A percentile compares a stretch with the other conserved stretches of the same genome.
phyloP scores from a whole-genome alignment of 2,888 invertebrate species.

The Apoderus coryli region DNA sequence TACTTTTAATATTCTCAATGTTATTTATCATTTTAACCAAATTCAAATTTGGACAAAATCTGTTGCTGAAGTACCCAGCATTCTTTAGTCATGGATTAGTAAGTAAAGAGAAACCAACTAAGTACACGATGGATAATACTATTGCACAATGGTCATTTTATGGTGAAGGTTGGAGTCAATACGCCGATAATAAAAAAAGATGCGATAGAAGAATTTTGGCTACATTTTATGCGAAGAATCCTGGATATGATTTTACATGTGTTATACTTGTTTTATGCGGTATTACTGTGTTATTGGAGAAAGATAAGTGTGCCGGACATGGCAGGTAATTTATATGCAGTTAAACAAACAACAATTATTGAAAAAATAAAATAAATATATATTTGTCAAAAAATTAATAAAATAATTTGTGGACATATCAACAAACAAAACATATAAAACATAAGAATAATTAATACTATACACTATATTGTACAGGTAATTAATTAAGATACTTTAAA shows the following conservation, averaged over 20 bases:
- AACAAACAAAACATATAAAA: too few relatives aligned
- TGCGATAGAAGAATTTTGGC: conserved; percentile 45
- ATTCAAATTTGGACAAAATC: conserved; percentile 41
- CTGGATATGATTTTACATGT: conserved; percentile 75
- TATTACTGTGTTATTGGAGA: conserved; percentile 58
- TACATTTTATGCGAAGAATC: conserved; percentile 52
- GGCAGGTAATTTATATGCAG: too few relatives aligned
- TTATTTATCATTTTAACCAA: conserved; percentile 38
- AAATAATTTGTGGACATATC: too few relatives aligned
- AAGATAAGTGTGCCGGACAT: conserved; percentile 51
- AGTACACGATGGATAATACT: conserved; percentile 42
- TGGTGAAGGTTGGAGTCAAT: conserved; percentile 80
- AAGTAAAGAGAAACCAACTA: conserved; percentile 49
- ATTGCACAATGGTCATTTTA: conserved; percentile 54
- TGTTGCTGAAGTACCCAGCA: conserved; percentile 29
- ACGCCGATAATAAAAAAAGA: too few relatives aligned
- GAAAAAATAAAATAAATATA: too few relatives aligned
- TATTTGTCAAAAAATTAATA: too few relatives aligned
- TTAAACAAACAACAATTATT: too few relatives aligned
- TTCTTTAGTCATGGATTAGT: conserved; percentile 39
- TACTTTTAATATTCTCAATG: conserved; percentile 39
- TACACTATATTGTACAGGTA: too few relatives aligned
- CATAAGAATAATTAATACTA: too few relatives aligned
- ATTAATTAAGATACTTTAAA: too few relatives aligned
- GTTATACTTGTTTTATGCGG: conserved; percentile 58